Evolutionary conservation across 2,888 invertebrate genomes (phyloP).

Genomic region (Volucella zonaria): DNA sequence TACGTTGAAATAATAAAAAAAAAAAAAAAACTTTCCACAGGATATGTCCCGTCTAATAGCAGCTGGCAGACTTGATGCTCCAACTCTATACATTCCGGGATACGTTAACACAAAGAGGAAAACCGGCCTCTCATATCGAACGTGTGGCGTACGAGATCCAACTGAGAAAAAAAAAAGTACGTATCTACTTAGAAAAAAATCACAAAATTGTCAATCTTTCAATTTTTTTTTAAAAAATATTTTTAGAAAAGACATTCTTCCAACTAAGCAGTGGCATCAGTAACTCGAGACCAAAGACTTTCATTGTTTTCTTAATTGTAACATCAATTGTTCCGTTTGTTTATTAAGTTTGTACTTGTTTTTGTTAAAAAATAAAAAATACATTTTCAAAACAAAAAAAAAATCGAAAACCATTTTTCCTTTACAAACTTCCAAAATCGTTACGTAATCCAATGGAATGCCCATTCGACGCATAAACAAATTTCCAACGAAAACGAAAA

Average conservation of each 20-base stretch:
- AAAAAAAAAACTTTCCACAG: constrained; percentile 43
- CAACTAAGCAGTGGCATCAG: constrained; percentile 39
- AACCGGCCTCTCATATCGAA: constrained; percentile 88
- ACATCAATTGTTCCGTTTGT: constrained; percentile 25
- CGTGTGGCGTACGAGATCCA: constrained; percentile 90
- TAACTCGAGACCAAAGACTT: constrained; percentile 66
- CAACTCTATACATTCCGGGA: constrained; percentile 91
- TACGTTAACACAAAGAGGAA: constrained; percentile 88
- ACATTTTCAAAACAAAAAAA: too few species aligned
- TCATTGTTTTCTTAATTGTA: constrained; percentile 37
- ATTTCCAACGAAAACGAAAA: too few species aligned
- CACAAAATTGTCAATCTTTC: not conserved
- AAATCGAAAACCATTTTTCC: not conserved
- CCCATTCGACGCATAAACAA: too few species aligned
- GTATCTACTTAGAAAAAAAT: not conserved
- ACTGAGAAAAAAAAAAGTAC: constrained; percentile 87
- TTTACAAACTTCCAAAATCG: not conserved
- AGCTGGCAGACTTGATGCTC: constrained; percentile 88
- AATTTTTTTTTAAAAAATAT: not conserved
- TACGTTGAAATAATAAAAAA: not conserved
- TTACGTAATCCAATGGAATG: too few species aligned
- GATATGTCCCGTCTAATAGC: constrained; percentile 89
- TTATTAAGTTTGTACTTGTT: constrained; percentile 19
- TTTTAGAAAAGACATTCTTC: constrained; percentile 62
- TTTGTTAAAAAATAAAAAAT: constrained; percentile 20